These are phyloP conservation scores for Selene dorsalis DNA, from an alignment of 2,797 vertebrate genomes.

Conservation along the genomic window DNA sequence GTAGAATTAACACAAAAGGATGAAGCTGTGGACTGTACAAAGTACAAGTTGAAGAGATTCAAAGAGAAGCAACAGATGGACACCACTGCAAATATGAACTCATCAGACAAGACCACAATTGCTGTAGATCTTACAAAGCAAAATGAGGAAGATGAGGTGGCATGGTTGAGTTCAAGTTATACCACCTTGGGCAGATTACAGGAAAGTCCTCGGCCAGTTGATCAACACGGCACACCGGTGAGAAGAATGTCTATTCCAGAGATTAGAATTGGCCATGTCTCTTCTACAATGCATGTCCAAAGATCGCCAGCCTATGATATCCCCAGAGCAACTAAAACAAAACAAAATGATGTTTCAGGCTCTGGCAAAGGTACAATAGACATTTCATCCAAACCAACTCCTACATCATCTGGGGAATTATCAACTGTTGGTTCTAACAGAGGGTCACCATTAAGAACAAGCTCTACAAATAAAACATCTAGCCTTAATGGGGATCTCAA, in stretches of 20 bases:
- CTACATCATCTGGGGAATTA: conserved; percentile 39
- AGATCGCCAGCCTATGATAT: conserved; percentile 25
- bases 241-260: conserved; percentile 43
- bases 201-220: conserved; percentile 19
- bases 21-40: conserved; percentile 81
- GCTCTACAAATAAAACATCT: conserved; percentile 24
- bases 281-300: conserved; percentile 41
- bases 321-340: conserved; percentile 21
- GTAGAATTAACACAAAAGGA: conserved; percentile 34
- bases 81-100: conserved; percentile 7
- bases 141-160: conserved; percentile 64
- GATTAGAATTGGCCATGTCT: conserved; percentile 18
- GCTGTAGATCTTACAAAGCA: conserved; percentile 81
- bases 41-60: conserved; percentile 75
- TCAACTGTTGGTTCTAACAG: conserved; percentile 53
- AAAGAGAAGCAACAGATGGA: conserved; percentile 67
- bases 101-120: conserved; percentile 17
- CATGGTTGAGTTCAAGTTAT: conserved; percentile 51
- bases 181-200: conserved; percentile 19
- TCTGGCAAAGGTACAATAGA: conserved; percentile 78
- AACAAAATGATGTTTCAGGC: conserved; percentile 25
- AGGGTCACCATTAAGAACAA: conserved; percentile 49
- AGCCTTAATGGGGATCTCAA: conserved; percentile 29
- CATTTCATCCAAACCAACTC: conserved; percentile 60
- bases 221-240: conserved; percentile 51